phyloP scores from a whole-genome alignment of 2,888 invertebrate species.

The Spodoptera littoralis region DNA sequence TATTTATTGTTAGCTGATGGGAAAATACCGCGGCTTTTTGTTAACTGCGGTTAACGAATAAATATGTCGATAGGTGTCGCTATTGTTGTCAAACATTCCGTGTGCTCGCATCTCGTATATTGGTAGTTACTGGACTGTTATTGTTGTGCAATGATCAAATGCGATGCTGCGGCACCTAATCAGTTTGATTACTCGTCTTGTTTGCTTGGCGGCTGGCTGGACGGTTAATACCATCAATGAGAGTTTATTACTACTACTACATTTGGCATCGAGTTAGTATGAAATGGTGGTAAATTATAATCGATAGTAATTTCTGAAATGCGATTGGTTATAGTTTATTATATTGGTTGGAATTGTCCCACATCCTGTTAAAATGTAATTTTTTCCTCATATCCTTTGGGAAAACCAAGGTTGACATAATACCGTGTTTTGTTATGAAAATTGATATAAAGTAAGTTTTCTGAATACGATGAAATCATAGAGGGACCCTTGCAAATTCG shows the following conservation, averaged over 20 bases:
- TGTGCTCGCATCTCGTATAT: conserved; percentile 30
- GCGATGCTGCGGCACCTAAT: conserved; percentile 32
- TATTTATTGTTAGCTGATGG: conserved; percentile 55
- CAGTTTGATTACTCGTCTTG: conserved; percentile 49
- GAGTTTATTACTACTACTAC: conserved; percentile 25
- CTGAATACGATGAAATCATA: conserved; percentile 28
- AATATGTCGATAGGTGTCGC: conserved; percentile 31
- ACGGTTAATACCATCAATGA: conserved; percentile 31
- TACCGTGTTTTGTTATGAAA: not conserved
- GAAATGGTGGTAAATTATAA: conserved; percentile 6
- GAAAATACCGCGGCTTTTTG: conserved; percentile 50
- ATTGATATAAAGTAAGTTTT: conserved; percentile 1
- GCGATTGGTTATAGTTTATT: too few species aligned
- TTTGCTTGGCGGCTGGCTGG: conserved; percentile 39
- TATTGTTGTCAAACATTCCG: conserved; percentile 19
- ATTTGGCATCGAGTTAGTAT: conserved; percentile 23
- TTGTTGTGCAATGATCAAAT: conserved; percentile 25
- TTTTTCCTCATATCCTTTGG: not conserved
- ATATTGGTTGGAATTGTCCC: too few species aligned
- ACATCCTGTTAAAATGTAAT: not conserved
- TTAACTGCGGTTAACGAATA: conserved; percentile 51
- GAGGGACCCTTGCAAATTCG: conserved; percentile 45
- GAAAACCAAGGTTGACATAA: not conserved
- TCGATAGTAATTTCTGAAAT: not conserved
- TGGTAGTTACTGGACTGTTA: conserved; percentile 14